Base-by-base conservation (phyloP, 2,113 vertebrate genomes). In the Macaca mulatta region DNA sequence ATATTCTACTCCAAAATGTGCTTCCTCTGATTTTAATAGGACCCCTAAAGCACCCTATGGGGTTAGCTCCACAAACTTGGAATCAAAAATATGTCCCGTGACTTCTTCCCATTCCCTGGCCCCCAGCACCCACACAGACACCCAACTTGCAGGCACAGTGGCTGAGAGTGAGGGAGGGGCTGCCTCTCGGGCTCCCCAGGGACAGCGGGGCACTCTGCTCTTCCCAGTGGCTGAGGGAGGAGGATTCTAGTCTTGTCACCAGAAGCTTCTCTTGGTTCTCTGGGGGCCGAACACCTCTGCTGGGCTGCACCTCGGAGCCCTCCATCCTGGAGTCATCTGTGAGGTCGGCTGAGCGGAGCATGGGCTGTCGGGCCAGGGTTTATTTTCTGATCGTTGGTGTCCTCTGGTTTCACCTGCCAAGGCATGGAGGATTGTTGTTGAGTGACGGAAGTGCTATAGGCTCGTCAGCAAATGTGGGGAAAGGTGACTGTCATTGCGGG, bases 401-500 rank as follows among this genome's bases (percentile, higher is more conserved):
- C 30, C 45, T 22, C 45, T 94, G 93, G 96, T 96, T 70, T 97
- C 94, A 64, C 78, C 67, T 92, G 78, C 55, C 27, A 79, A 97
- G 84, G 74, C 57, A 77, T 52, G 5, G 12, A 81, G 96, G 77
- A 72, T 86, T 97, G 82, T 88, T 69, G 59, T 81, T 85, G 61
- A 61, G 89, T 38, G 45, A 97, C 27, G 81, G 35, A 30, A 20
- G 23, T 5, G 1, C 81, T 43, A 55, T 59, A 13, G 84, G 64
- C 81, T 17, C 97, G 95, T 92, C 94, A 79, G 69, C 96, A 72
- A 80, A 95, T 94, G n/a, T 80, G 92, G 69, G 77, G 95, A 97
- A 86, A 96, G 67, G 38, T 93, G 67, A 25, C 84, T 95, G 64
- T 79, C 67, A 48, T n/a, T 67, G 8, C 4, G 18, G 50, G 20